Conservation (phyloP, 2,797 vertebrate genomes). For the Bufotes viridis region DNA sequence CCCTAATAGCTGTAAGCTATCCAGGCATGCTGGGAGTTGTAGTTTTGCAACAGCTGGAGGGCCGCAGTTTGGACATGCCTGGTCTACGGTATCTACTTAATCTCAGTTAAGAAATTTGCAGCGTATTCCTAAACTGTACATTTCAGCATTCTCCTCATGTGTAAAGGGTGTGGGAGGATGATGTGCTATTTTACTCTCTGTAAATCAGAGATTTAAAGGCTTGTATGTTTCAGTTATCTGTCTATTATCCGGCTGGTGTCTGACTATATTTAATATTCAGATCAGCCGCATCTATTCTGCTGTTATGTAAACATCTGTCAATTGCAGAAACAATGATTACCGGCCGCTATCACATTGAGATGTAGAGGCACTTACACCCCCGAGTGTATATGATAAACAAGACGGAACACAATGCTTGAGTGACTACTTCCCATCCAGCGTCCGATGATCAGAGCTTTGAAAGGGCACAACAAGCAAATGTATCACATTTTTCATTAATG, state of each 20-base stretch:
- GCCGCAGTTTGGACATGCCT: too few relatives aligned
- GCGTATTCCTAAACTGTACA: conserved; percentile 49
- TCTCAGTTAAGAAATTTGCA: too few relatives aligned
- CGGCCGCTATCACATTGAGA: conserved; percentile 85
- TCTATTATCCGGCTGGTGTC: conserved; percentile 93
- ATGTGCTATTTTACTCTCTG: conserved; percentile 77
- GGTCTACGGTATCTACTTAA: too few relatives aligned
- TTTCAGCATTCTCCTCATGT: neutral
- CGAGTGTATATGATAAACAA: conserved; percentile 91
- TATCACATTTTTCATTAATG: conserved; percentile 93
- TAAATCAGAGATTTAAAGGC: conserved; percentile 89
- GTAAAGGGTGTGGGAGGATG: conserved; percentile 52
- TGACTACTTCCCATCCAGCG: conserved; percentile 80
- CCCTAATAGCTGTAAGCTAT: too few relatives aligned
- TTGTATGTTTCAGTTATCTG: conserved; percentile 90
- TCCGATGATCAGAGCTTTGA: conserved; percentile 84
- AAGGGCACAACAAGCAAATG: conserved; percentile 90
- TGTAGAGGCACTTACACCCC: conserved; percentile 86
- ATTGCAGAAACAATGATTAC: conserved; percentile 93
- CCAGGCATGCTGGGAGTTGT: too few relatives aligned
- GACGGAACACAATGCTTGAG: conserved; percentile 89
- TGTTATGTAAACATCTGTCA: conserved; percentile 87
- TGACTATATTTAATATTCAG: conserved; percentile 89
- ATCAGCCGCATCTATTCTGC: conserved; percentile 85
- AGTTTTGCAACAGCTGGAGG: too few relatives aligned